A percentile compares a stretch with the other conserved stretches of the same genome.
Evolutionary conservation across 2,888 invertebrate genomes (phyloP).

Genomic region (Ditylenchus weischeri): DNA sequence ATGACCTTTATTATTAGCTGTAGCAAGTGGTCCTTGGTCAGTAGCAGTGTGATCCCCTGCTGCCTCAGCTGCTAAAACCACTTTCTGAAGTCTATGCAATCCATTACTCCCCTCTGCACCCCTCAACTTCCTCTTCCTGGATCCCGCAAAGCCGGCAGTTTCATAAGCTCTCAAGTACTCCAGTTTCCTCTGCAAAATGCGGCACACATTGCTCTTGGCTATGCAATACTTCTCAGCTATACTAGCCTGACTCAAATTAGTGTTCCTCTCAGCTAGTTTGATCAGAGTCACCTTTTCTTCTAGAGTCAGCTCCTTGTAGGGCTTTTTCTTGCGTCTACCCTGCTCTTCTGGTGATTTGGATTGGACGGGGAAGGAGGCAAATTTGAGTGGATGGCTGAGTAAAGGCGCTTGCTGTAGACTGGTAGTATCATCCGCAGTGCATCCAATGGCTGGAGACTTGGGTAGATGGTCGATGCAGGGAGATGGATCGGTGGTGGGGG

Average conservation of each 20-base stretch:
- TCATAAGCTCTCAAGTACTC: conserved; percentile 49
- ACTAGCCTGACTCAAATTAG: conserved; percentile 47
- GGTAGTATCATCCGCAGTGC: conserved; percentile 5
- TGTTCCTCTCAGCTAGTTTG: conserved; percentile 49
- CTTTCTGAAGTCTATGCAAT: not conserved
- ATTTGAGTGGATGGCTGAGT: not conserved
- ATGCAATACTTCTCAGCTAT: conserved; percentile 53
- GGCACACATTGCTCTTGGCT: conserved; percentile 55
- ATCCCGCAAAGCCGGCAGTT: conserved; percentile 44
- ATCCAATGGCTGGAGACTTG: conserved; percentile 4
- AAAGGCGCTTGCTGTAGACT: not conserved
- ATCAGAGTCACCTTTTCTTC: conserved; percentile 54
- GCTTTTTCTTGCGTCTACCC: conserved; percentile 47
- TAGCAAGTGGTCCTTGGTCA: no score
- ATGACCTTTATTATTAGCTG: no score
- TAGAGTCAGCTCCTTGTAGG: conserved; percentile 55
- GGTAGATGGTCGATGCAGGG: not conserved
- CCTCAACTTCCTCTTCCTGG: conserved; percentile 49
- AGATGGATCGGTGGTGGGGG: no score
- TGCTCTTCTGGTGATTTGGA: no score
- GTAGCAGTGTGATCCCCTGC: not conserved
- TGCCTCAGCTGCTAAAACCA: not conserved
- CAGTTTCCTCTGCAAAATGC: conserved; percentile 50
- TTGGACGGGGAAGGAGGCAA: not conserved
- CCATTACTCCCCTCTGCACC: conserved; percentile 6